Conservation (phyloP, 2,888 invertebrate species). For the Andrena bucephala region DNA sequence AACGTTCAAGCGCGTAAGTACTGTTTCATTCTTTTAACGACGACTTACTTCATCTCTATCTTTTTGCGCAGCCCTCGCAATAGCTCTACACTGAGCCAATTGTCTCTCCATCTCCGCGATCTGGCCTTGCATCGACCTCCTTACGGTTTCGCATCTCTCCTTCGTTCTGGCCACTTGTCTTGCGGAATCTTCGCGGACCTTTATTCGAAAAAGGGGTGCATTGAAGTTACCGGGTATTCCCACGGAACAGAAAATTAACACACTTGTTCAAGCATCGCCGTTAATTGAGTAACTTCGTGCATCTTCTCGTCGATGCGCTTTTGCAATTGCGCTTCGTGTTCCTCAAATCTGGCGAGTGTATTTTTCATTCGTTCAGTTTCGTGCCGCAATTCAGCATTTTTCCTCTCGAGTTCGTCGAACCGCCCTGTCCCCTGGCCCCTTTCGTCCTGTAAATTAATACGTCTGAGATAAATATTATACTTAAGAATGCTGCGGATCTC, state of each 20-base stretch:
- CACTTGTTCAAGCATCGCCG: conserved; percentile 87
- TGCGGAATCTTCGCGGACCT: conserved; percentile 89
- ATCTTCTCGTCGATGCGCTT: conserved; percentile 89
- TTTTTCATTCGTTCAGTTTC: conserved; percentile 86
- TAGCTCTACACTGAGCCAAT: conserved; percentile 88
- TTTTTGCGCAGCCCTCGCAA: conserved; percentile 88
- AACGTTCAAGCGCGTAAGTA: neutral
- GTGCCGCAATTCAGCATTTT: conserved; percentile 86
- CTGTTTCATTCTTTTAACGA: conserved; percentile 1
- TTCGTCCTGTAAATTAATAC: conserved; percentile 65
- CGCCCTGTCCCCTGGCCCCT: conserved; percentile 68
- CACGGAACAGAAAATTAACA: neutral
- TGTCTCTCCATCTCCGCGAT: conserved; percentile 89
- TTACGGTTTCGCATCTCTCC: conserved; percentile 89
- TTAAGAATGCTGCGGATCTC: neutral
- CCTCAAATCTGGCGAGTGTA: conserved; percentile 87
- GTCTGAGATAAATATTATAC: neutral
- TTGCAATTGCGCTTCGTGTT: conserved; percentile 87
- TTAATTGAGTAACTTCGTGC: conserved; percentile 89
- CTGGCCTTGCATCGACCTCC: conserved; percentile 88
- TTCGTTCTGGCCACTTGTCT: conserved; percentile 89
- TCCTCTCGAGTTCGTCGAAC: conserved; percentile 84
- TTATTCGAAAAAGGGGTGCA: conserved; percentile 48
- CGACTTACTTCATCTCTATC: conserved; percentile 88
- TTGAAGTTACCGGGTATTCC: neutral